phyloP scores from a whole-genome alignment of 2,797 vertebrate species.

The Anomalospiza imberbis region DNA sequence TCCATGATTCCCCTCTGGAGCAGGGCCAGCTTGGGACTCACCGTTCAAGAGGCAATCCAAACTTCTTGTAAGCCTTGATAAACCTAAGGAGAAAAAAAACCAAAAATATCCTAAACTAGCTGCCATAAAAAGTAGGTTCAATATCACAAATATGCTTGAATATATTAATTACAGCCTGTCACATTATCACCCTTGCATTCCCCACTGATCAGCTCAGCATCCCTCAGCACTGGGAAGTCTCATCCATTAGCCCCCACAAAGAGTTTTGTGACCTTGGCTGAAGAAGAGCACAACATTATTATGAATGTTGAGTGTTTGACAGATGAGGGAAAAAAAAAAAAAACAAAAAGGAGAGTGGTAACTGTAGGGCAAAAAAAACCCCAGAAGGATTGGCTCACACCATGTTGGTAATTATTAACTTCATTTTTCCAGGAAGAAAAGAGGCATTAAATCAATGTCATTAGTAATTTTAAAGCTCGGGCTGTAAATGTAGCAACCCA shows the following conservation, averaged over 20 bases:
- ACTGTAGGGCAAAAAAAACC: not conserved
- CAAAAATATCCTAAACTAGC: not conserved
- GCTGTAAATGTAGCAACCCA: not conserved
- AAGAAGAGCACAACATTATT: not conserved
- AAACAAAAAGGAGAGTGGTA: not conserved
- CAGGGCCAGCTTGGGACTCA: constrained; percentile 53
- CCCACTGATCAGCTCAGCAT: not conserved
- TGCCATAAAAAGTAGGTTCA: not conserved
- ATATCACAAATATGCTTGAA: not conserved
- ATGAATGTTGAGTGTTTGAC: not conserved
- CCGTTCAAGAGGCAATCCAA: constrained; percentile 94
- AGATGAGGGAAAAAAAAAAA: not conserved
- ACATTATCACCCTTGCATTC: not conserved
- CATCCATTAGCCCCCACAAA: not conserved
- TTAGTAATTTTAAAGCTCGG: not conserved
- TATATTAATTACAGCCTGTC: not conserved
- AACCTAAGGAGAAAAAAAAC: constrained; percentile 78
- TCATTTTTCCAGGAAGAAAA: constrained; percentile 32
- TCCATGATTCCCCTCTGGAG: not conserved
- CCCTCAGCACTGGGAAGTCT: not conserved
- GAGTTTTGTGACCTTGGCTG: constrained; percentile 3
- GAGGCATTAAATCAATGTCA: constrained; percentile 39
- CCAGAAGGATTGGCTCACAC: not conserved
- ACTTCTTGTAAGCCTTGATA: constrained; percentile 99
- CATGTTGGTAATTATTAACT: constrained; percentile 33